Evolutionary conservation across 2,888 invertebrate genomes (phyloP).

Genomic region (Drosophila buzzatii): DNA sequence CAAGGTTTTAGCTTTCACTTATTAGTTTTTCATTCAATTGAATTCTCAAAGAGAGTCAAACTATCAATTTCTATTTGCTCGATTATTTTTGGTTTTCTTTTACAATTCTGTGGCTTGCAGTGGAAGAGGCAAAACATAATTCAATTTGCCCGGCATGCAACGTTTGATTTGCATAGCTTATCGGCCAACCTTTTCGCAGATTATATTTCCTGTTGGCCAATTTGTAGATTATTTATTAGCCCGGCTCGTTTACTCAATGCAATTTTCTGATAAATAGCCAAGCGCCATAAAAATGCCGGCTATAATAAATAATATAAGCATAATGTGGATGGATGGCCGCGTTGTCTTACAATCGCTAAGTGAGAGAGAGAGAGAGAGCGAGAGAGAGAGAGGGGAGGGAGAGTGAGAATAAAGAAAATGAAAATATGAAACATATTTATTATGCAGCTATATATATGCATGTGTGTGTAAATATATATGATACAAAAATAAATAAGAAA

Average conservation of each 20-base stretch:
- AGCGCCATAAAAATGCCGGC: conserved; percentile 50
- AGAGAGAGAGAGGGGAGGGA: too few relatives aligned
- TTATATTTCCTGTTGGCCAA: conserved; percentile 14
- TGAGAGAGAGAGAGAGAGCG: background rate
- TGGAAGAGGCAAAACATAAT: background rate
- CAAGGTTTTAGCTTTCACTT: background rate
- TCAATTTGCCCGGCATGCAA: background rate
- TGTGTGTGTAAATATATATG: too few relatives aligned
- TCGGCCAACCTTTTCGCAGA: conserved; percentile 2
- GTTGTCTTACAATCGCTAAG: conserved; percentile 12
- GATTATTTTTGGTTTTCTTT: background rate
- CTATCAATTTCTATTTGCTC: background rate
- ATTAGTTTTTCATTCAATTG: background rate
- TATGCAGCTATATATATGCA: background rate
- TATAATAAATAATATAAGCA: conserved; percentile 59
- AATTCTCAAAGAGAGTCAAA: background rate
- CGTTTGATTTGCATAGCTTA: conserved; percentile 12
- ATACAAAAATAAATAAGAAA: background rate
- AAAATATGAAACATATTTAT: conserved; percentile 3
- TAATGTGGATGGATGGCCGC: conserved; percentile 6
- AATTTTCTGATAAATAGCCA: conserved; percentile 57
- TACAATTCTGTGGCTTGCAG: background rate
- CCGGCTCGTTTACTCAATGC: conserved; percentile 40
- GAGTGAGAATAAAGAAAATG: background rate
- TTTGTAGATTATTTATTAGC: conserved; percentile 47